phyloP scores from a whole-genome alignment of 2,113 vertebrate genomes.

The Ptychochromis oligacanthus region DNA sequence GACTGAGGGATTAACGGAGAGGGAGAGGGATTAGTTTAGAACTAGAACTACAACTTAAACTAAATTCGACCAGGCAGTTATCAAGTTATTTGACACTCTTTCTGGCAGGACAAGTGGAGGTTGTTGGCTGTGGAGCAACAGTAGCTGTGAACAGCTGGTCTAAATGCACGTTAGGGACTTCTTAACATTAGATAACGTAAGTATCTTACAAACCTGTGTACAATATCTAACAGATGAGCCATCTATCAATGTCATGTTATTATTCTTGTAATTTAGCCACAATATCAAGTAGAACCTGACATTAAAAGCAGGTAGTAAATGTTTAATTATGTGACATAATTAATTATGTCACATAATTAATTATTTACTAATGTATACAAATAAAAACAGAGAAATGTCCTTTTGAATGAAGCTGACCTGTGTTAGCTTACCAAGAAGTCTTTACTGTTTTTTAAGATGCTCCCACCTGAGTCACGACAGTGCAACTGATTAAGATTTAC shows the following conservation, averaged over 20 bases:
- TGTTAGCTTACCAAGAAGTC: background rate
- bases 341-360: background rate
- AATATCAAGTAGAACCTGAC: background rate
- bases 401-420: background rate
- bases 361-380: background rate
- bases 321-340: no score
- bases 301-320: background rate
- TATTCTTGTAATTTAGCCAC: background rate
- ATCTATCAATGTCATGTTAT: background rate
- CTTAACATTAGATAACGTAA: background rate
- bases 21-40: background rate
- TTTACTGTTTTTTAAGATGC: background rate
- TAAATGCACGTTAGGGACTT: background rate
- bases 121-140: background rate
- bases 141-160: background rate
- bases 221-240: background rate
- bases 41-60: background rate
- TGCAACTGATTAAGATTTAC: background rate
- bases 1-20: slow-evolving; percentile 63
- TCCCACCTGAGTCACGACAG: background rate
- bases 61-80: background rate
- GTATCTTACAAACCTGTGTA: background rate
- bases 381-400: background rate
- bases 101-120: background rate
- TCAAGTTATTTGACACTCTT: background rate